Percentiles rank a stretch among this genome's conserved stretches.
Evolutionary conservation across 2,888 invertebrate species (phyloP).

Genomic region (Agrenia bidenticulata): DNA sequence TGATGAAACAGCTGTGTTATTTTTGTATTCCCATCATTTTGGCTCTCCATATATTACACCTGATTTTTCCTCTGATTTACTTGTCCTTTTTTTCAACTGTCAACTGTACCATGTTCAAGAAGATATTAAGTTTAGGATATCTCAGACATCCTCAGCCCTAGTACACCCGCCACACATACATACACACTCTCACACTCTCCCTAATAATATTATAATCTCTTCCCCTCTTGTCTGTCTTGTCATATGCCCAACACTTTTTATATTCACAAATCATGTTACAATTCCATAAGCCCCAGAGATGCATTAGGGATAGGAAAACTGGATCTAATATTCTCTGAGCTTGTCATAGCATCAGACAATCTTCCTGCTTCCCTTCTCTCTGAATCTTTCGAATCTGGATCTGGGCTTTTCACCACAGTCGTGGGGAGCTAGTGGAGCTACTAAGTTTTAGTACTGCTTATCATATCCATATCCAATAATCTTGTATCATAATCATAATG

Average conservation of each 20-base stretch:
- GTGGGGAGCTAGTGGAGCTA: too few relatives aligned
- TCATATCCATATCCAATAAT: too few relatives aligned
- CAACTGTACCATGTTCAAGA: conserved; percentile 9
- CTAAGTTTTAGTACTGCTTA: too few relatives aligned
- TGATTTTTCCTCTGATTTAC: conserved; percentile 34
- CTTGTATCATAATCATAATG: too few relatives aligned
- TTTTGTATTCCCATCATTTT: conserved; percentile 38
- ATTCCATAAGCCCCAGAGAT: conserved; percentile 9
- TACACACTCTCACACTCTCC: too few relatives aligned
- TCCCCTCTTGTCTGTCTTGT: conserved; percentile 4
- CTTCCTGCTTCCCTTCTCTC: too few relatives aligned
- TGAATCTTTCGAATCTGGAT: too few relatives aligned
- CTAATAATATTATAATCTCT: neutral
- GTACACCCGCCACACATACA: neutral
- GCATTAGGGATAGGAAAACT: neutral
- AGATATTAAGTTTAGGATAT: neutral
- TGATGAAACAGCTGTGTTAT: conserved; percentile 42
- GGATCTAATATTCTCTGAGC: too few relatives aligned
- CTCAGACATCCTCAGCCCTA: neutral
- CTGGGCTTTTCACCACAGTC: too few relatives aligned
- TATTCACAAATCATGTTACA: conserved; percentile 5
- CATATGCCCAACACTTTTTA: conserved; percentile 2
- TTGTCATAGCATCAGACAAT: neutral
- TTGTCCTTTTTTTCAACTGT: conserved; percentile 8
- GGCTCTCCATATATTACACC: conserved; percentile 29